phyloP scores from a whole-genome alignment of 23 tunicate genomes.

The Ciona savignyi region DNA sequence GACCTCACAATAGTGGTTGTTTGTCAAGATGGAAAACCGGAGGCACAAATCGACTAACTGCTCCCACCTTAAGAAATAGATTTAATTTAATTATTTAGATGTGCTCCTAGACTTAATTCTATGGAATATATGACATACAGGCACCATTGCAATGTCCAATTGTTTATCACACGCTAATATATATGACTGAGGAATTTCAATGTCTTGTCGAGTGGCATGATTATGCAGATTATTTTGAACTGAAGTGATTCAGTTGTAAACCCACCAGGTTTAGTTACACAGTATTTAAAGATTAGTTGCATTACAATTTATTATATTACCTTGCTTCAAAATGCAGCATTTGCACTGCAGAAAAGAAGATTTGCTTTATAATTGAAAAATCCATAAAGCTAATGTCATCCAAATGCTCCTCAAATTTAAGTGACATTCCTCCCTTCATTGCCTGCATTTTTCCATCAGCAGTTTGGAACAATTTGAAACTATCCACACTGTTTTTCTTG shows the following conservation, averaged over 20 bases:
- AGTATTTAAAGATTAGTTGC: background rate
- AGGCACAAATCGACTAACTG: constrained; percentile 75
- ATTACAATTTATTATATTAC: constrained; percentile 3
- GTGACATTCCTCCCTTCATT: constrained; percentile 57
- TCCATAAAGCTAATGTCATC: constrained; percentile 54
- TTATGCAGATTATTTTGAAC: no score
- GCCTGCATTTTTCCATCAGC: constrained; percentile 32
- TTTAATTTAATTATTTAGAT: background rate
- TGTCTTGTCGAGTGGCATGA: no score
- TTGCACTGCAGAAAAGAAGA: constrained; percentile 55
- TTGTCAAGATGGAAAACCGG: constrained; percentile 64
- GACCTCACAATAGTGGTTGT: constrained; percentile 60
- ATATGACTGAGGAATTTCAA: no score
- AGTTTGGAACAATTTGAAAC: constrained; percentile 17
- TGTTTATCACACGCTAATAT: no score
- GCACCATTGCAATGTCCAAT: no score
- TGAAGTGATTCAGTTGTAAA: no score
- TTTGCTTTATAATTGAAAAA: constrained; percentile 21
- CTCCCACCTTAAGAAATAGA: constrained; percentile 51
- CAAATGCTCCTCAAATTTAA: constrained; percentile 41
- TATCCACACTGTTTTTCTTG: constrained; percentile 2
- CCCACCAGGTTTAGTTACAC: no score
- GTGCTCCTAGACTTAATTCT: no score
- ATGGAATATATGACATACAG: no score
- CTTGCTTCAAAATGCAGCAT: constrained; percentile 61